Evolutionary conservation across 2,113 vertebrate genomes (phyloP).

Genomic region (Apus apus): DNA sequence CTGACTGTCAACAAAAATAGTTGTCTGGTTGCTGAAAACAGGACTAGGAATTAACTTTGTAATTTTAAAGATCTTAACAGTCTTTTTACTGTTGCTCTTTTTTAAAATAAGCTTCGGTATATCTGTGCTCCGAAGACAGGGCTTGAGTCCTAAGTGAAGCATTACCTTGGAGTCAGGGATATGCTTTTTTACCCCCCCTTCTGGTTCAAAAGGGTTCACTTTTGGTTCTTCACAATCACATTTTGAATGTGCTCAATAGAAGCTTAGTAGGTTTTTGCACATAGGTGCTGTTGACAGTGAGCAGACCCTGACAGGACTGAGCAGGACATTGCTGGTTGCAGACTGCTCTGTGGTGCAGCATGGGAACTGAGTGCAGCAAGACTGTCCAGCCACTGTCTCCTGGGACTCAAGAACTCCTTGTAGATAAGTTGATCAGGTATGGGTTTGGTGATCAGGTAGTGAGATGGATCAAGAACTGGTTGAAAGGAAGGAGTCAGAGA

Average conservation of each 20-base stretch:
- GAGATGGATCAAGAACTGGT: too few species aligned
- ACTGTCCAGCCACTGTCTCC: not conserved
- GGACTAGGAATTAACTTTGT: not conserved
- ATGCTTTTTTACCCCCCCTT: rapidly evolving
- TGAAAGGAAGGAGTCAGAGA: too few species aligned
- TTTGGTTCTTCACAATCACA: not conserved
- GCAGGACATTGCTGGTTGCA: not conserved
- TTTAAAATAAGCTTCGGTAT: not conserved
- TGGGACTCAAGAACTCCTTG: not conserved
- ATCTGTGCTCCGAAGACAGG: not conserved
- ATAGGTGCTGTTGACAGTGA: not conserved
- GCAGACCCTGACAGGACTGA: not conserved
- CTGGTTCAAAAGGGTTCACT: not conserved
- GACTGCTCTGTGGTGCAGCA: not conserved
- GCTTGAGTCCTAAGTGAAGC: not conserved
- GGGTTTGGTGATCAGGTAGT: too few species aligned
- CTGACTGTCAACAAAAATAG: not conserved
- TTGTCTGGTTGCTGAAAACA: not conserved
- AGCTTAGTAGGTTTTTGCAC: not conserved
- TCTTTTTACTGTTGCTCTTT: not conserved
- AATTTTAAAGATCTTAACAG: not conserved
- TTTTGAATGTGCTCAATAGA: not conserved
- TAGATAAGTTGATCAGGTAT: too few species aligned
- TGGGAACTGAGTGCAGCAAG: not conserved
- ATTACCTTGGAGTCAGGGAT: not conserved